Conservation (phyloP, 1,140 invertebrate genomes). For the Drosophila oshimai region DNA sequence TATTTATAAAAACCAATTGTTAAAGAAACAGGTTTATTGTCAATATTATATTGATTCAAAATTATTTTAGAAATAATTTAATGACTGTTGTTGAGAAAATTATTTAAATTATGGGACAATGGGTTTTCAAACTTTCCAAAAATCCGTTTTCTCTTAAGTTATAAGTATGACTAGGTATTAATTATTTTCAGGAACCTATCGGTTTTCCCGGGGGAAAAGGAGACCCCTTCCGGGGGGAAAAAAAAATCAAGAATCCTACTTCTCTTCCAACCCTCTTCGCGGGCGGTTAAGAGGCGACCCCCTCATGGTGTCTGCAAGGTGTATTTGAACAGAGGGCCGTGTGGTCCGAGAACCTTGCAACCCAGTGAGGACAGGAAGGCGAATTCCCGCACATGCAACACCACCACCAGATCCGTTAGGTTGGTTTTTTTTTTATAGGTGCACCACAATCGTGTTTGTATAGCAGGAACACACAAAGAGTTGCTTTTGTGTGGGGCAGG, state of each 20-base stretch:
- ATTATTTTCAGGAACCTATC: slow-evolving; percentile 13
- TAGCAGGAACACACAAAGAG: slow-evolving; percentile 73
- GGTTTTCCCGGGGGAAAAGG: slow-evolving; percentile 65
- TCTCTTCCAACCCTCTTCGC: no score
- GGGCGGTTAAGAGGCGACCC: slow-evolving; percentile 27
- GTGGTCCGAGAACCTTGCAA: slow-evolving; percentile 22
- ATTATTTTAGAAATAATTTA: no score
- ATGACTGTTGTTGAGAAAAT: no score
- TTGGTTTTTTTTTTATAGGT: slow-evolving; percentile 31
- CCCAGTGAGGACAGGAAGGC: slow-evolving; percentile 32
- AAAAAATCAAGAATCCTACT: no score
- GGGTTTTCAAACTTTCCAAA: no score
- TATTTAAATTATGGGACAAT: no score
- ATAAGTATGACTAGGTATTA: no score
- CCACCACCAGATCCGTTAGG: slow-evolving; percentile 60
- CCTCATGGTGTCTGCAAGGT: slow-evolving; percentile 54
- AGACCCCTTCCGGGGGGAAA: no score
- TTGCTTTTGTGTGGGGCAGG: slow-evolving; percentile 63
- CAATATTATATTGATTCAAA: no score
- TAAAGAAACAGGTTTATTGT: no score
- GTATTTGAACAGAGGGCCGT: slow-evolving; percentile 65
- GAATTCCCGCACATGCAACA: slow-evolving; percentile 52
- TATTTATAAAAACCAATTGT: no score
- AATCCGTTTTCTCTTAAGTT: no score
- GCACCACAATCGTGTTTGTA: slow-evolving; percentile 34